Conservation (phyloP, 1,140 invertebrate genomes). For the Lepidurus packardi region DNA sequence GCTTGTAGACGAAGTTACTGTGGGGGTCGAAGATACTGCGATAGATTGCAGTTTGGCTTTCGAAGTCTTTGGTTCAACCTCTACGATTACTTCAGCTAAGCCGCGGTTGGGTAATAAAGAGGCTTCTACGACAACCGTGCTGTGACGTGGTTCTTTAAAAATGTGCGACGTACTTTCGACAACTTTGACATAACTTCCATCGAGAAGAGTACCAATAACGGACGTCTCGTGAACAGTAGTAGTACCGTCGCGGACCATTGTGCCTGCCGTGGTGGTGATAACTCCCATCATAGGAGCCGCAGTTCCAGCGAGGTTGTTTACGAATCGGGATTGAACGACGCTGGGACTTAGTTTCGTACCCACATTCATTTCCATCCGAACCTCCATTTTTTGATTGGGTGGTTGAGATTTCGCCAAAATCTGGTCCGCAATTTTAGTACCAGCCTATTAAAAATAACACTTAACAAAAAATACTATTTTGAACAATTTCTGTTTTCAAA, state of each 20-base stretch:
- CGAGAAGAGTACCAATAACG: slow-evolving; percentile 79
- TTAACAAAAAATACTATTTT: too few species aligned
- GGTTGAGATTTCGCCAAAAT: background rate
- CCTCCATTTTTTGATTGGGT: background rate
- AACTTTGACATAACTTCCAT: slow-evolving; percentile 72
- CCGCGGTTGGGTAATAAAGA: background rate
- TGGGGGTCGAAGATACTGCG: too few species aligned
- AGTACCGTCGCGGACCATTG: slow-evolving; percentile 70
- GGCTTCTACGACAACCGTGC: background rate
- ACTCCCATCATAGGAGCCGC: slow-evolving; percentile 49
- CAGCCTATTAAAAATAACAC: too few species aligned
- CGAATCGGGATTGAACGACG: background rate
- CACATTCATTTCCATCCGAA: slow-evolving; percentile 33
- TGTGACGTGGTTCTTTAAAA: slow-evolving; percentile 28
- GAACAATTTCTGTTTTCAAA: too few species aligned
- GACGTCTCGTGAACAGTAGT: slow-evolving; percentile 81
- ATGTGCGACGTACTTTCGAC: slow-evolving; percentile 62
- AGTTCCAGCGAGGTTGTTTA: slow-evolving; percentile 29
- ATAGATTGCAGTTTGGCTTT: background rate
- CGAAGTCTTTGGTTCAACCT: background rate
- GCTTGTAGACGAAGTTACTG: background rate
- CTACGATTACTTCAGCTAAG: slow-evolving; percentile 28
- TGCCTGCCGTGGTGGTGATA: slow-evolving; percentile 72
- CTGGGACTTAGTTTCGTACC: slow-evolving; percentile 3
- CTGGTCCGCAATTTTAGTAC: background rate